Conservation (phyloP, 1,140 invertebrate genomes). For the Dendrolimus punctatus region DNA sequence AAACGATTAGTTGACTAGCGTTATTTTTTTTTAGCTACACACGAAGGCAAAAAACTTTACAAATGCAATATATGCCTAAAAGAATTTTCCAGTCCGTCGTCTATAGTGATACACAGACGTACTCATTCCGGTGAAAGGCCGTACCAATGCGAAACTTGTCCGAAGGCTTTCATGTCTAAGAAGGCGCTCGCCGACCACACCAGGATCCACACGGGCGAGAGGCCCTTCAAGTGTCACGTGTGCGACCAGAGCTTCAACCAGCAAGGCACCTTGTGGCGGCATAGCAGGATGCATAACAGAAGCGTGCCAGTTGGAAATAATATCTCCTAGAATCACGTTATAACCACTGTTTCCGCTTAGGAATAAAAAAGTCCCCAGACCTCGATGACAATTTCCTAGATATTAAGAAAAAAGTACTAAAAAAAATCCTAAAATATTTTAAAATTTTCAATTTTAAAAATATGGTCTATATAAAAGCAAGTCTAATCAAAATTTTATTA, state of each 20-base stretch:
- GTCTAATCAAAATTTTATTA: too few relatives aligned
- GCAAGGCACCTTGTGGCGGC: slow-evolving; percentile 67
- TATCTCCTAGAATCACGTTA: too few relatives aligned
- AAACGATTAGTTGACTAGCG: too few relatives aligned
- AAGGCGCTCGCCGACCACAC: slow-evolving; percentile 69
- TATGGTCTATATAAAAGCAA: too few relatives aligned
- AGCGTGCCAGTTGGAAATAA: slow-evolving; percentile 5
- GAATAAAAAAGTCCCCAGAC: too few relatives aligned
- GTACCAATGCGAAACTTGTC: slow-evolving; percentile 75
- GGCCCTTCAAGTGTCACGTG: slow-evolving; percentile 77
- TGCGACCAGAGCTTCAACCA: slow-evolving; percentile 74
- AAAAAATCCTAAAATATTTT: too few relatives aligned
- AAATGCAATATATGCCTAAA: slow-evolving; percentile 77
- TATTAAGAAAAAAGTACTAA: too few relatives aligned
- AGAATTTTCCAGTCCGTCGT: slow-evolving; percentile 62
- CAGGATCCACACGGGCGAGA: slow-evolving; percentile 80
- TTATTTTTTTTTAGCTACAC: slow-evolving; percentile 62
- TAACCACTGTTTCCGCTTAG: too few relatives aligned
- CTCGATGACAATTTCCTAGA: too few relatives aligned
- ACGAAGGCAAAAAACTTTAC: slow-evolving; percentile 75
- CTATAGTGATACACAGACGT: slow-evolving; percentile 72
- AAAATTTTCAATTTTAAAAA: too few relatives aligned
- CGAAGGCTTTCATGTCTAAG: slow-evolving; percentile 55
- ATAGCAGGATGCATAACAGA: slow-evolving; percentile 69
- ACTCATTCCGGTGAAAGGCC: slow-evolving; percentile 76